Evolutionary conservation across 2,888 invertebrate species (phyloP).

Genomic region (Clanis bilineata): DNA sequence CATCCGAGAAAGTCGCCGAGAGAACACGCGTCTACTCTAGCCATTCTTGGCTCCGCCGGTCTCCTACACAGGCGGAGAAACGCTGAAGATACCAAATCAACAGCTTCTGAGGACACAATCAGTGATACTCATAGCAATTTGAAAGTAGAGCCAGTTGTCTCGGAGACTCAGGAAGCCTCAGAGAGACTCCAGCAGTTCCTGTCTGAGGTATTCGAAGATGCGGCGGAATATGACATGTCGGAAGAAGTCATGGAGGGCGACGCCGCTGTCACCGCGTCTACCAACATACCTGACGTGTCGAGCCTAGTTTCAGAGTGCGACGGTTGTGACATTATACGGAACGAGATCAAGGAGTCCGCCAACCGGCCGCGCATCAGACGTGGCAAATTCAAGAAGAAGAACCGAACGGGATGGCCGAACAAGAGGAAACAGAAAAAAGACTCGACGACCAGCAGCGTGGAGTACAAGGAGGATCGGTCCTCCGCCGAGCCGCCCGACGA

Average conservation of each 20-base stretch:
- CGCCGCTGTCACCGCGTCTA: conserved; percentile 55
- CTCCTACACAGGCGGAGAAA: conserved; percentile 80
- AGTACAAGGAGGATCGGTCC: conserved; percentile 58
- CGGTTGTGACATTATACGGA: conserved; percentile 65
- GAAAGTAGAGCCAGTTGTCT: conserved; percentile 55
- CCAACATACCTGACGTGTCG: conserved; percentile 68
- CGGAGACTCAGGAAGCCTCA: conserved; percentile 61
- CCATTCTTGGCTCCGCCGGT: conserved; percentile 86
- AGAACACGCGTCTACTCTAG: conserved; percentile 93
- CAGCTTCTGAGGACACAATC: conserved; percentile 71
- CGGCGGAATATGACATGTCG: conserved; percentile 73
- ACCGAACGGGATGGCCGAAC: conserved; percentile 92
- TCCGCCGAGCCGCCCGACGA: conserved; percentile 60
- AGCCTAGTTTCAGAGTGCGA: conserved; percentile 72
- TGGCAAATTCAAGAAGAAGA: conserved; percentile 86
- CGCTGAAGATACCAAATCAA: conserved; percentile 68
- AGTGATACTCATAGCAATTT: conserved; percentile 61
- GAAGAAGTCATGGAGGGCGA: conserved; percentile 67
- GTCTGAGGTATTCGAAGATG: conserved; percentile 70
- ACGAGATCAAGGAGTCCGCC: conserved; percentile 56
- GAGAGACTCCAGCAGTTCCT: conserved; percentile 71
- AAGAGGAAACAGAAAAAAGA: conserved; percentile 71
- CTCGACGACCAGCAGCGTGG: conserved; percentile 54
- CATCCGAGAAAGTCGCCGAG: conserved; percentile 92
- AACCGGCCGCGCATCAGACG: conserved; percentile 54